Conservation (phyloP, 2,797 vertebrate species). For the Apogon talboti region DNA sequence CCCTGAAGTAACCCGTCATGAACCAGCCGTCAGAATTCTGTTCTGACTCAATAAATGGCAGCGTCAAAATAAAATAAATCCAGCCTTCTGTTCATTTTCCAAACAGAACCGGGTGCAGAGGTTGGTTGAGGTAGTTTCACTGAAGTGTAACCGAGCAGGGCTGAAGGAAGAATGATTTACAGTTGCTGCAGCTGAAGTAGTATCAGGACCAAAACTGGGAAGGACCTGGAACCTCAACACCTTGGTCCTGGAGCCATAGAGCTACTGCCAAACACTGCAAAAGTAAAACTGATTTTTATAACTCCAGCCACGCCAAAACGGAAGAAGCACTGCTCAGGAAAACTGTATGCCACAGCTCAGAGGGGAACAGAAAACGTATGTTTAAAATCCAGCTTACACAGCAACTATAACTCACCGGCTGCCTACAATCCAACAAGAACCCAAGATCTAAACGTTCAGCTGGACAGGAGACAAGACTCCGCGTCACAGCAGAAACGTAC, state of each 20-base stretch:
- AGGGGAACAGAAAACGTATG: not conserved
- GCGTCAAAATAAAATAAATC: too few species aligned
- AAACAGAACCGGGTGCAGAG: too few species aligned
- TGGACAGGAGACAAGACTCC: not conserved
- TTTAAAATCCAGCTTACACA: conserved; percentile 9
- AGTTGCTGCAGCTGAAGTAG: not conserved
- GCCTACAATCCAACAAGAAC: not conserved
- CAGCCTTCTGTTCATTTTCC: too few species aligned
- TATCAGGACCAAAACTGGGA: not conserved
- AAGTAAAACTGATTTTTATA: not conserved
- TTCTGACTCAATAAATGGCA: too few species aligned
- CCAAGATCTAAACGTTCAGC: not conserved
- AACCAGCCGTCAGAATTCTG: too few species aligned
- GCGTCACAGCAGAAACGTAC: conserved; percentile 8
- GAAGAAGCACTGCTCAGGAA: not conserved
- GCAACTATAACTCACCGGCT: conserved; percentile 6
- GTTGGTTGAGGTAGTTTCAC: too few species aligned
- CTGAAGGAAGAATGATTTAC: not conserved
- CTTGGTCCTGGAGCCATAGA: not conserved
- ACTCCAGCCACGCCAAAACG: not conserved
- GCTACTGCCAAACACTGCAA: not conserved
- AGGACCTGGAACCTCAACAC: not conserved
- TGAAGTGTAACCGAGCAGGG: too few species aligned
- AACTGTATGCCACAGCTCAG: not conserved
- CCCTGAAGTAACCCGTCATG: too few species aligned